These are phyloP conservation scores for Grantiella picta DNA, from an alignment of 2,113 vertebrate genomes.

Conservation along the genomic window DNA sequence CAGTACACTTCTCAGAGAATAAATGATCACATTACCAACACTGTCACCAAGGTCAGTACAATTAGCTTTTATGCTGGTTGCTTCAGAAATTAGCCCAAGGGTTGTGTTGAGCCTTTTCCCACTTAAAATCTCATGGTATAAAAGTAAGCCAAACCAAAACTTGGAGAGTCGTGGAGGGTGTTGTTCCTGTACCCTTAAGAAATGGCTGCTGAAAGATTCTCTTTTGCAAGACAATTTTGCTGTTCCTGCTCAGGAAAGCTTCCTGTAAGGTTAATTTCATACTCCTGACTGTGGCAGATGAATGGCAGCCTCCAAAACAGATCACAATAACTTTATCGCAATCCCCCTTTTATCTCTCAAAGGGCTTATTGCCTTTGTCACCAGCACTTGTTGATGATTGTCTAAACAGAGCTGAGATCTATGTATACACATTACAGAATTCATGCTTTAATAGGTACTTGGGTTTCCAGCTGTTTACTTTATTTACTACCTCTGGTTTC, in stretches of 20 bases:
- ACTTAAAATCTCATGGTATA: neutral
- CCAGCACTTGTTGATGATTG: neutral
- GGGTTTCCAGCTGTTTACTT: neutral
- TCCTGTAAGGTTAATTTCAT: neutral
- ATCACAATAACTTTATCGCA: neutral
- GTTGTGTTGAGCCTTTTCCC: neutral
- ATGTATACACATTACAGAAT: neutral
- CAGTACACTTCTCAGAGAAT: neutral
- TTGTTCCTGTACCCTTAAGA: neutral
- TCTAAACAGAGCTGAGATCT: neutral
- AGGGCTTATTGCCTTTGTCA: neutral
- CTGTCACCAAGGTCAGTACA: neutral
- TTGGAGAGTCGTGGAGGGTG: neutral
- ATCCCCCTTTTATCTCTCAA: neutral
- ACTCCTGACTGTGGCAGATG: neutral
- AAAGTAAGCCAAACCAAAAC: neutral
- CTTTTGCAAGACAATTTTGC: neutral
- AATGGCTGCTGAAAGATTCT: neutral
- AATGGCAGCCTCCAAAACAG: neutral
- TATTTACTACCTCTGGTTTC: neutral
- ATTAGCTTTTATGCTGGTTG: neutral
- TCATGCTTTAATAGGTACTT: neutral
- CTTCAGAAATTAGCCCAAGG: conserved; percentile 23
- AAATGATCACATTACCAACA: neutral
- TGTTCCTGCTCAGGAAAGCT: neutral